Evolutionary conservation across 2,113 vertebrate species (phyloP).

Genomic region (Grammomys surdaster): DNA sequence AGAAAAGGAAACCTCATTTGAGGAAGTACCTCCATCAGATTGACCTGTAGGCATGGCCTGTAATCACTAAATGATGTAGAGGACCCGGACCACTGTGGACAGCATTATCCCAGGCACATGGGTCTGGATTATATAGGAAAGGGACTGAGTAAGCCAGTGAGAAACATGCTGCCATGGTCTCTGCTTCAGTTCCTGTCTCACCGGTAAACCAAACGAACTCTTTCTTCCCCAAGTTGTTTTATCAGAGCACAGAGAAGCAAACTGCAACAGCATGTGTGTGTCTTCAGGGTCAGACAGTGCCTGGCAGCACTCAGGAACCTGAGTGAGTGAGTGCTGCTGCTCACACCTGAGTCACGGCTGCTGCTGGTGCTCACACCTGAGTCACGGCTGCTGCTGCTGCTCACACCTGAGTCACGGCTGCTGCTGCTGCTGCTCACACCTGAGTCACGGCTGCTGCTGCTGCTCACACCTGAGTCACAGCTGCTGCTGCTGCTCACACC

Average conservation of each 20-base stretch:
- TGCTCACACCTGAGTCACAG: no score
- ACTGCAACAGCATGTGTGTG: neutral
- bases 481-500: no score
- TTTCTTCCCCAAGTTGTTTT: neutral
- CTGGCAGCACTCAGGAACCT: neutral
- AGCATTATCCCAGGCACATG: neutral
- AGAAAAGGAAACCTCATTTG: neutral
- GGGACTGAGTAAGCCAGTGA: neutral
- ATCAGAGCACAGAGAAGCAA: neutral
- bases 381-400: no score
- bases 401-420: no score
- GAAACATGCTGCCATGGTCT: no score
- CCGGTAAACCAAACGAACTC: neutral
- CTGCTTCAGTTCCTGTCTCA: neutral
- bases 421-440: no score
- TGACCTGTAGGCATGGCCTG: neutral
- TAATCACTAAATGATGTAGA: neutral
- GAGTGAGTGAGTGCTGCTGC: neutral
- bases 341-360: no score
- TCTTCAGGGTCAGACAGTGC: neutral
- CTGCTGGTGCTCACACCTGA: no score
- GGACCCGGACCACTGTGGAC: neutral
- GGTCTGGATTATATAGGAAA: neutral
- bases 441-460: no score
- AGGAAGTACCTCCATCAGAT: neutral